Percentiles rank a stretch among this genome's conserved stretches.
Evolutionary conservation across 1,140 invertebrate genomes (phyloP).

Genomic region (Lepidurus couesii): DNA sequence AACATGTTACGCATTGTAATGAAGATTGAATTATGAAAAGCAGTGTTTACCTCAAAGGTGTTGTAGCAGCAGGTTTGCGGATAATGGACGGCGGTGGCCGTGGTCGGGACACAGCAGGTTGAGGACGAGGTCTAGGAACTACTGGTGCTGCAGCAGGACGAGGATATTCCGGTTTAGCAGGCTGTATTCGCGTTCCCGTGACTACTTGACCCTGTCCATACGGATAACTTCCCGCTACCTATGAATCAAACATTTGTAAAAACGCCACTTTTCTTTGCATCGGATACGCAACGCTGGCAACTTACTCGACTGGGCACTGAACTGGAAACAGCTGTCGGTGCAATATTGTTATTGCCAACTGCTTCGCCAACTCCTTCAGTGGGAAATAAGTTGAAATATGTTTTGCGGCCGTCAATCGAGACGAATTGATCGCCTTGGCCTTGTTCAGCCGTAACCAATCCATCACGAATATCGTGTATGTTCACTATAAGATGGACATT

Average conservation of each 20-base stretch:
- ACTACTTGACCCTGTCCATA: slow-evolving; percentile 23
- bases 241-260: slow-evolving; percentile 11
- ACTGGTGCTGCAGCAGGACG: neutral
- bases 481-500: slow-evolving; percentile 36
- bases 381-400: slow-evolving; percentile 73
- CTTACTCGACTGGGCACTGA: slow-evolving; percentile 31
- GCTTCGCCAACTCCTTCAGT: slow-evolving; percentile 43
- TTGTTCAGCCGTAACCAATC: slow-evolving; percentile 47
- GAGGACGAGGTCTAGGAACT: slow-evolving; percentile 10
- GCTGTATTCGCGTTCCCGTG: neutral
- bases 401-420: slow-evolving; percentile 84
- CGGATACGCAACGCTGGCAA: slow-evolving; percentile 24
- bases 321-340: slow-evolving; percentile 24
- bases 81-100: slow-evolving; percentile 31
- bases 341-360: slow-evolving; percentile 37
- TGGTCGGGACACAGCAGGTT: slow-evolving; percentile 31
- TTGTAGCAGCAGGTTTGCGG: slow-evolving; percentile 36
- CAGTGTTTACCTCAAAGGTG: slow-evolving; percentile 30
- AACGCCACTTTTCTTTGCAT: neutral
- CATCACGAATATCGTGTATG: slow-evolving; percentile 53
- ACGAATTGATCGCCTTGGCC: slow-evolving; percentile 76
- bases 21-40: slow-evolving; percentile 27
- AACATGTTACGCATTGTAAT: neutral
- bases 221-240: neutral
- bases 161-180: slow-evolving; percentile 4